phyloP scores from a whole-genome alignment of 2,113 vertebrate species.

The Nycticebus coucang region DNA sequence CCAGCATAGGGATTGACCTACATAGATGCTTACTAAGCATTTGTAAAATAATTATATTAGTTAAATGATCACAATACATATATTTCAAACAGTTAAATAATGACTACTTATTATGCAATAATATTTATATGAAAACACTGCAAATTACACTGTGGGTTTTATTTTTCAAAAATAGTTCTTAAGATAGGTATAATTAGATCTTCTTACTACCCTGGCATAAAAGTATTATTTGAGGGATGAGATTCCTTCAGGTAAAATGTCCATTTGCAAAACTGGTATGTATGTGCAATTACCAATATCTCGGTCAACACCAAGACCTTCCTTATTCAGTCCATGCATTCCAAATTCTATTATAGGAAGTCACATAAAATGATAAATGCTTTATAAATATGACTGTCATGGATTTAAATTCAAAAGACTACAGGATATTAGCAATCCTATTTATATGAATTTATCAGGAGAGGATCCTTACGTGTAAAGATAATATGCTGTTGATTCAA shows the following conservation, averaged over 20 bases:
- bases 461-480: background rate
- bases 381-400: background rate
- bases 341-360: background rate
- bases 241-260: background rate
- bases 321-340: background rate
- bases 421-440: background rate
- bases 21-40: background rate
- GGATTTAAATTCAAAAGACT: background rate
- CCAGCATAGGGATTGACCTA: background rate
- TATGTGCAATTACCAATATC: background rate
- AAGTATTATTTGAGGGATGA: background rate
- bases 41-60: background rate
- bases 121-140: background rate
- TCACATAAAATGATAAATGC: background rate
- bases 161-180: conserved; percentile 5
- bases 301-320: background rate
- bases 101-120: background rate
- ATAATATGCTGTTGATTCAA: background rate
- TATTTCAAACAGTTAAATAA: background rate
- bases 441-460: background rate
- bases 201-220: background rate
- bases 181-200: background rate
- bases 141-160: background rate
- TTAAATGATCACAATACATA: background rate
- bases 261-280: background rate